These are phyloP conservation scores for Heterodera schachtii DNA, from an alignment of 1,140 invertebrate genomes.

Conservation along the genomic window DNA sequence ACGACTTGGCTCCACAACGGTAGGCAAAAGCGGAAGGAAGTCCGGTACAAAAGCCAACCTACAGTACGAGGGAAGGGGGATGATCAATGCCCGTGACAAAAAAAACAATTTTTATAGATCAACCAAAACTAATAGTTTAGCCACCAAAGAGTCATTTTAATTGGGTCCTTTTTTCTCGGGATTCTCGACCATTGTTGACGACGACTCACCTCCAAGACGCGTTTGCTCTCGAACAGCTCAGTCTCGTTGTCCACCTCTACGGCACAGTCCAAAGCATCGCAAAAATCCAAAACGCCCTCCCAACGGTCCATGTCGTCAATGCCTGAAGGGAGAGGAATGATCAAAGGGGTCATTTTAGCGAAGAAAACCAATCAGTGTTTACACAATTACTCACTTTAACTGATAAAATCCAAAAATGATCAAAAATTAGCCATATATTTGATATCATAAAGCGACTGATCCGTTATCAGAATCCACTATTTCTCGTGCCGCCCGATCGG, in stretches of 20 bases:
- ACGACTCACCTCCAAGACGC: constrained; percentile 50
- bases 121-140: no score
- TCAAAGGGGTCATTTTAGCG: not conserved
- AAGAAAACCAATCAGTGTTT: no score
- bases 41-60: constrained; percentile 60
- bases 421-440: no score
- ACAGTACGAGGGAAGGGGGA: constrained; percentile 20
- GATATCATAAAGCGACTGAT: no score
- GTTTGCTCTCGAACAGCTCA: constrained; percentile 56
- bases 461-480: no score
- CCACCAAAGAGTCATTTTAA: no score
- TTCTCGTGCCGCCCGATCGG: no score
- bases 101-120: no score
- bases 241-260: constrained; percentile 59
- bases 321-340: constrained; percentile 8
- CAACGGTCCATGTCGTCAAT: constrained; percentile 47
- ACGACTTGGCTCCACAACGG: constrained; percentile 49
- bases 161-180: no score
- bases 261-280: constrained; percentile 54
- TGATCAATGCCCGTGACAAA: not conserved
- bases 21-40: constrained; percentile 58
- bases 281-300: constrained; percentile 60
- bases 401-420: no score
- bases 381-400: no score
- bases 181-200: not conserved